Base-by-base conservation (phyloP, 2,113 vertebrate genomes). In the Aramus guarauna region DNA sequence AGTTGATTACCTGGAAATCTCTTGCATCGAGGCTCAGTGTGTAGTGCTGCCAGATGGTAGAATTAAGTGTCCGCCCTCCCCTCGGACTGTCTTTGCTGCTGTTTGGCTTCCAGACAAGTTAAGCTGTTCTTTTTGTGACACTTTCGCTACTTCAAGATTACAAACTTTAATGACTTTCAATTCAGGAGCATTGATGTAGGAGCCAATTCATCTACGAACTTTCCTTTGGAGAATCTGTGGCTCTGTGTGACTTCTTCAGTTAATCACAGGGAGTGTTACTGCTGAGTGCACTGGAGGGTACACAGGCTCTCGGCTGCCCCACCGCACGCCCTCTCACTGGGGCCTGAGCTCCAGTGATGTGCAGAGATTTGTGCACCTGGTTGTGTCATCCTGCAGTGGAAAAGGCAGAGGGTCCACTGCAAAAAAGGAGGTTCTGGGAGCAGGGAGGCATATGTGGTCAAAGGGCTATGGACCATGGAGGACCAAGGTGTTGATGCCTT, bases 311-410 rank as follows among this genome's bases (percentile, higher is more conserved):
- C 1, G 4, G 41, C 34, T 50, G 26, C 19, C 26, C 76, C 34
- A 24, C 36, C 12, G 1, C 75, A 59, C 2, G 0, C 22, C n/a
- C n/a, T 64, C 14, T 60, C 2, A 0, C 23, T 2, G 0, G 32
- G 20, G n/a, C 5, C 26, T 0, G 0, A 27, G 36, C 36, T 82
- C 32, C 43, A 71, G 50, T 9, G 50, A 21, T 17, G 5, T 4
- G 18, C 43, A 52, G 66, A 53, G 37, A 36, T 59, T 37, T 53
- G 12, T 71, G 62, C 3, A 14, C 27, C 16, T 2, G 1, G 24
- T 18, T 78, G 18, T 39, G 69, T 30, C 1, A 0, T 41, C 37
- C 55, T 69, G 50, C 17, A 64, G 67, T 59, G 67, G 52, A 43
- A 45, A 45, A 55, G 36, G 36, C 32, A 17, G 39, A 34, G 16